A percentile compares a stretch with the other conserved stretches of the same genome.
phyloP scores from a whole-genome alignment of 1,140 invertebrate species.

The Sitodiplosis mosellana region DNA sequence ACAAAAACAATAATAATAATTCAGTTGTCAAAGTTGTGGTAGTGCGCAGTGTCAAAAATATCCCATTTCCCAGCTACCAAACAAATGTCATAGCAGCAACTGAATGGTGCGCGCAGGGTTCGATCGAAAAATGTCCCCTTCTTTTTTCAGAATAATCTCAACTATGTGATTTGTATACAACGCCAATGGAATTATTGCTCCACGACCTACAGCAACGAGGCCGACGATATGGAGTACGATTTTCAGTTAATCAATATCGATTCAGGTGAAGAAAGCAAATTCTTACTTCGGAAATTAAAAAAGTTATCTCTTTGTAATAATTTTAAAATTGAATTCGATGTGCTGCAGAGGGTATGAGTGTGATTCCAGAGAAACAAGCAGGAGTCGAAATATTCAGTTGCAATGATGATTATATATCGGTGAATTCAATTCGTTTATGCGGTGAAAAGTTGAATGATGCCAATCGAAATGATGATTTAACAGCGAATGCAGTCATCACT shows the following conservation, averaged over 20 bases:
- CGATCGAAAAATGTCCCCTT: background rate
- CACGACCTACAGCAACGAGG: conserved; percentile 39
- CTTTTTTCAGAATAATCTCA: conserved; percentile 53
- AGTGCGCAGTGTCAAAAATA: too few species aligned
- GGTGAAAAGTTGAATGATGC: conserved; percentile 56
- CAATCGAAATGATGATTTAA: conserved; percentile 33
- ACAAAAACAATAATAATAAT: too few species aligned
- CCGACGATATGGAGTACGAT: conserved; percentile 28
- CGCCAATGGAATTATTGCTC: conserved; percentile 40
- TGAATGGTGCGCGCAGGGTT: too few species aligned
- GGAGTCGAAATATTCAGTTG: conserved; percentile 53
- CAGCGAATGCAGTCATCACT: conserved; percentile 41
- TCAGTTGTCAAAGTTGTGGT: too few species aligned
- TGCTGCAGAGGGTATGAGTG: conserved; percentile 30
- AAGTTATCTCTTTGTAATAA: background rate
- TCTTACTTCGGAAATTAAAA: too few species aligned
- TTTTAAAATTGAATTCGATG: background rate
- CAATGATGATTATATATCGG: conserved; percentile 47
- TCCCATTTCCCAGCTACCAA: too few species aligned
- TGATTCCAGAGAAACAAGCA: conserved; percentile 42
- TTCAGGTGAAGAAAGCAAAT: conserved; percentile 22
- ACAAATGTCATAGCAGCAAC: too few species aligned
- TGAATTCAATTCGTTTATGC: conserved; percentile 46
- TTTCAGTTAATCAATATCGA: conserved; percentile 47
- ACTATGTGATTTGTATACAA: conserved; percentile 57